phyloP scores from a whole-genome alignment of 1,140 invertebrate species.

The Pseudomyrmex dendroicus region DNA sequence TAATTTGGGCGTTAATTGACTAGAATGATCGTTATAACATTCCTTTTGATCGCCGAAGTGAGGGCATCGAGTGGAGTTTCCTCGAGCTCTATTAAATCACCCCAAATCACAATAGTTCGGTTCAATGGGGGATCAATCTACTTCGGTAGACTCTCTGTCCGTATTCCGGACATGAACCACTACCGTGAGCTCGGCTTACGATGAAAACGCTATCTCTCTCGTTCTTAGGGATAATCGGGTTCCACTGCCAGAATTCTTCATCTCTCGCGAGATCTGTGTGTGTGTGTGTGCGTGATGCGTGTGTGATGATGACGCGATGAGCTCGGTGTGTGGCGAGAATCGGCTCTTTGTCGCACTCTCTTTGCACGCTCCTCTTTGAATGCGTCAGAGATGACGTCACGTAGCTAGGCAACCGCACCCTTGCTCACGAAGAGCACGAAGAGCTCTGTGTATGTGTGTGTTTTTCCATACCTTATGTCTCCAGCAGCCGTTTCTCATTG shows the following conservation, averaged over 20 bases:
- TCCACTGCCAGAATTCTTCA: constrained; percentile 6
- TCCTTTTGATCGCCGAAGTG: background rate
- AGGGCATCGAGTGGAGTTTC: constrained; percentile 2
- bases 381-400: constrained; percentile 77
- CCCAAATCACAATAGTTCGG: background rate
- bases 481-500: constrained; percentile 40
- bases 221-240: background rate
- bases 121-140: background rate
- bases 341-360: constrained; percentile 51
- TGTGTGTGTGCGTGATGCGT: constrained; percentile 26
- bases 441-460: background rate
- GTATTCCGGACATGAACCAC: background rate
- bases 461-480: constrained; percentile 67
- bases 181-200: too few relatives aligned
- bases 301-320: constrained; percentile 66
- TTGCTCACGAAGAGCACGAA: constrained; percentile 58
- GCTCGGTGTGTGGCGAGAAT: constrained; percentile 54
- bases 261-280: background rate
- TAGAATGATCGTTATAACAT: background rate
- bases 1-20: background rate
- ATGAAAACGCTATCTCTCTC: background rate
- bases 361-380: constrained; percentile 58
- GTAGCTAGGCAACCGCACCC: constrained; percentile 77
- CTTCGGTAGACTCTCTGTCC: background rate
- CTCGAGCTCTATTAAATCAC: constrained; percentile 21